These are phyloP conservation scores for Antedon mediterranea DNA, from an alignment of 53 echinoderm and acorn worm species.

Conservation along the genomic window DNA sequence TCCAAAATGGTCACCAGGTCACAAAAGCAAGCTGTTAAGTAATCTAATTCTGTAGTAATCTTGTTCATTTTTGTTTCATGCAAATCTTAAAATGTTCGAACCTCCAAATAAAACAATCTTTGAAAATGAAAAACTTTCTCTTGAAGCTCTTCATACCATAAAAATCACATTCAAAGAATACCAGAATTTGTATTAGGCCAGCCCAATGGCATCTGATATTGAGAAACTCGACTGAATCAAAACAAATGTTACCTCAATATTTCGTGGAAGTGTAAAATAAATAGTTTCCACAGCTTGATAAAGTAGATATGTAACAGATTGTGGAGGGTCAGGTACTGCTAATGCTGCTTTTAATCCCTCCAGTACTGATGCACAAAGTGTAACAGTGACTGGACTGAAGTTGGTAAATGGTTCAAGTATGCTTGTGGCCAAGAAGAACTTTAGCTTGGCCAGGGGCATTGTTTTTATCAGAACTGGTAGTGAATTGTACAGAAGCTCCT, in stretches of 20 bases:
- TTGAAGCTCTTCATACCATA: too few relatives aligned
- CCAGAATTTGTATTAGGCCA: too few relatives aligned
- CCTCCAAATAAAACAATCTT: too few relatives aligned
- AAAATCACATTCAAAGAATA: too few relatives aligned
- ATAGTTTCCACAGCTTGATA: slow-evolving; percentile 32
- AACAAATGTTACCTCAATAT: slow-evolving; percentile 15
- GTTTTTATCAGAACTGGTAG: slow-evolving; percentile 35
- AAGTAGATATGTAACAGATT: slow-evolving; percentile 23
- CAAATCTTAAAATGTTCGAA: too few relatives aligned
- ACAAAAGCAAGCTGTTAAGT: too few relatives aligned
- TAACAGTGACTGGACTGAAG: slow-evolving; percentile 2
- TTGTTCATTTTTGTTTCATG: too few relatives aligned
- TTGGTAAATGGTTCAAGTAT: slow-evolving; percentile 32
- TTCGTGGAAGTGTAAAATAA: slow-evolving; percentile 26
- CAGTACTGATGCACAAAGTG: slow-evolving; percentile 14
- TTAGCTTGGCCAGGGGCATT: slow-evolving; percentile 39
- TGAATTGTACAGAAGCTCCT: slow-evolving; percentile 18
- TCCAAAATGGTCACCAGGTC: too few relatives aligned
- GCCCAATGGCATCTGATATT: too few relatives aligned
- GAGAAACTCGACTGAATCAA: too few relatives aligned
- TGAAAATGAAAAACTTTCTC: too few relatives aligned
- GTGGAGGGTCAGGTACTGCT: slow-evolving; percentile 40
- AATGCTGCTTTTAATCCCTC: slow-evolving; percentile 36
- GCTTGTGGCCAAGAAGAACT: slow-evolving; percentile 23
- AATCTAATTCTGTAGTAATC: too few relatives aligned